Percentiles rank a stretch among this genome's conserved stretches.
phyloP scores from a whole-genome alignment of 2,888 invertebrate species.

The Cheilosia grossa region DNA sequence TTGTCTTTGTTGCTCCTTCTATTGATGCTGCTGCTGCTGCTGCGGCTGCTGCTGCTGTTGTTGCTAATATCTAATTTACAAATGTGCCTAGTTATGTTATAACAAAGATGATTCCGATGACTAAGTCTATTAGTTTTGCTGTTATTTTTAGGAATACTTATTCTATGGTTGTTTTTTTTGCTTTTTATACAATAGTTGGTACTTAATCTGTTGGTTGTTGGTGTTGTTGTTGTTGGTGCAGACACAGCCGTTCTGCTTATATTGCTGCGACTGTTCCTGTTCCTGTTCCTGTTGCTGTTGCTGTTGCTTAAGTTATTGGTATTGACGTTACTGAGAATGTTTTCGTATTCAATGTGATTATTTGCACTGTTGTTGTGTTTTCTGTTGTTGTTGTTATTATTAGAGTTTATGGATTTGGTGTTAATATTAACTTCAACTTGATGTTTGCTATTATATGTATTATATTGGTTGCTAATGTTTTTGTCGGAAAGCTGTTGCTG shows the following conservation, averaged over 20 bases:
- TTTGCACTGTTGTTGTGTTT: background rate
- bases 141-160: conserved; percentile 73
- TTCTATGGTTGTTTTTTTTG: conserved; percentile 75
- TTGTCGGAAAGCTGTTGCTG: conserved; percentile 1
- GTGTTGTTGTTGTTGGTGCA: conserved; percentile 72
- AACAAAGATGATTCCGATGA: conserved; percentile 19
- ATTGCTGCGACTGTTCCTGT: conserved; percentile 42
- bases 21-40: background rate
- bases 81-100: conserved; percentile 6
- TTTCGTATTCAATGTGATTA: conserved; percentile 29
- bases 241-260: conserved; percentile 73
- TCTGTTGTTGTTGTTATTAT: background rate
- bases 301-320: conserved; percentile 24
- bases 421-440: conserved; percentile 32
- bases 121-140: conserved; percentile 61
- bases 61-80: conserved; percentile 10
- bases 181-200: conserved; percentile 54
- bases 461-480: conserved; percentile 3
- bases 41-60: background rate
- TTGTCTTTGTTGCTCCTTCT: conserved; percentile 42
- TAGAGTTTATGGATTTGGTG: conserved; percentile 32
- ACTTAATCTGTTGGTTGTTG: conserved; percentile 73
- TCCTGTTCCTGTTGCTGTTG: conserved; percentile 24
- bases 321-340: conserved; percentile 33
- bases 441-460: conserved; percentile 1